Evolutionary conservation across 2,888 invertebrate species (phyloP).

Genomic region (Oegoconia quadripuncta): DNA sequence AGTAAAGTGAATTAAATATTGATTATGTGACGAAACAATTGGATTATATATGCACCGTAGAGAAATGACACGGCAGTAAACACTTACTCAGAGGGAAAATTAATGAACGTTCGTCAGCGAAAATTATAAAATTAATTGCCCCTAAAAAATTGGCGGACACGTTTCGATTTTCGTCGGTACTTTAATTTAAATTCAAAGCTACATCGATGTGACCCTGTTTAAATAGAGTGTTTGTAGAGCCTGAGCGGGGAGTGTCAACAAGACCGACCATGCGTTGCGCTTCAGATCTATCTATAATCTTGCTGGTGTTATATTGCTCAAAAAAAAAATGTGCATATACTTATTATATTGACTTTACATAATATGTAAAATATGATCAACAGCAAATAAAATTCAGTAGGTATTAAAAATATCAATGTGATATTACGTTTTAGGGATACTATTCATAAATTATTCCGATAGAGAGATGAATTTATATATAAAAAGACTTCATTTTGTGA

Average conservation of each 20-base stretch:
- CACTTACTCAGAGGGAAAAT: conserved; percentile 5
- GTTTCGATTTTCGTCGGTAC: conserved; percentile 52
- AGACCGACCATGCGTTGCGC: conserved; percentile 34
- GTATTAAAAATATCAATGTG: too few species aligned
- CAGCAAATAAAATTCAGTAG: too few species aligned
- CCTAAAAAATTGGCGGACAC: conserved; percentile 43
- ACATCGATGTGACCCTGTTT: conserved; percentile 60
- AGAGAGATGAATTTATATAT: too few species aligned
- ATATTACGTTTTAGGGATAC: too few species aligned
- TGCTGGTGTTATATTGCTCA: too few species aligned
- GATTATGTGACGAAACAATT: conserved; percentile 3
- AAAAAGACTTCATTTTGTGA: too few species aligned
- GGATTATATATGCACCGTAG: background rate
- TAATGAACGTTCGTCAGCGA: conserved; percentile 12
- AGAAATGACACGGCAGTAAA: conserved; percentile 8
- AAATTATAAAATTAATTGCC: conserved; percentile 30
- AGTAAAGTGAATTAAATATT: conserved; percentile 32
- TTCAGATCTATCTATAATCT: too few species aligned
- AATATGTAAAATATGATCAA: too few species aligned
- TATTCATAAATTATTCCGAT: too few species aligned
- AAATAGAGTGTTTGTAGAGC: conserved; percentile 59
- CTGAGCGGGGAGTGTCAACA: conserved; percentile 50
- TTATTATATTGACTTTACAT: too few species aligned
- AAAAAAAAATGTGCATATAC: too few species aligned
- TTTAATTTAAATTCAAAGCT: conserved; percentile 69